These are phyloP conservation scores for Loxodonta africana DNA, from an alignment of 2,113 vertebrate genomes.

Conservation along the genomic window DNA sequence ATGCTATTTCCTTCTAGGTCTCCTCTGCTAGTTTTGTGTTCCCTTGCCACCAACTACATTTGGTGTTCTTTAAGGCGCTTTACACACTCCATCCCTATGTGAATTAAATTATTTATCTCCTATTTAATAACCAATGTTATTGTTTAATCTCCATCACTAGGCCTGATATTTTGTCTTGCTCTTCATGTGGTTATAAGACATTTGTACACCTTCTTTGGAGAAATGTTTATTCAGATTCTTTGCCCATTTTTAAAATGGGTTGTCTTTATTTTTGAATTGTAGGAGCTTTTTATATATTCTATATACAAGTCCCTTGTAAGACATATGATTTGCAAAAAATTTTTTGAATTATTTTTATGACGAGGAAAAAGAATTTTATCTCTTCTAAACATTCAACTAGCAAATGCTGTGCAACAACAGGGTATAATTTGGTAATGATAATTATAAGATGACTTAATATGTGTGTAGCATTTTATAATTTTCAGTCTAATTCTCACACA, in stretches of 20 bases:
- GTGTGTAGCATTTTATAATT: neutral
- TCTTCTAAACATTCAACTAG: neutral
- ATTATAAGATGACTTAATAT: neutral
- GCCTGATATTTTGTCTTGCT: neutral
- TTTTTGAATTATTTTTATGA: neutral
- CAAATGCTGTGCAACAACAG: neutral
- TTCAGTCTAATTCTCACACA: neutral
- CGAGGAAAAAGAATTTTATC: neutral
- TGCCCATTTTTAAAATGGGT: neutral
- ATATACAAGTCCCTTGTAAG: conserved; percentile 8
- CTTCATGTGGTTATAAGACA: neutral
- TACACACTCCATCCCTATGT: neutral
- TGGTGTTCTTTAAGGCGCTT: neutral
- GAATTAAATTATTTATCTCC: neutral
- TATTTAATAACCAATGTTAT: neutral
- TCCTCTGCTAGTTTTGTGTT: neutral
- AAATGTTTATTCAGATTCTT: neutral
- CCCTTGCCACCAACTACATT: neutral
- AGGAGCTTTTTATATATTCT: neutral
- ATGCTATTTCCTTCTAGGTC: neutral
- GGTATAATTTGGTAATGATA: neutral
- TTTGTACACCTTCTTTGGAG: neutral
- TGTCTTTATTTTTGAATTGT: neutral
- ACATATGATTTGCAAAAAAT: neutral
- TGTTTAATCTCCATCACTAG: neutral